Evolutionary conservation across 64 coral and sea anemone species (phyloP).

Genomic region (Stichodactyla mertensii): DNA sequence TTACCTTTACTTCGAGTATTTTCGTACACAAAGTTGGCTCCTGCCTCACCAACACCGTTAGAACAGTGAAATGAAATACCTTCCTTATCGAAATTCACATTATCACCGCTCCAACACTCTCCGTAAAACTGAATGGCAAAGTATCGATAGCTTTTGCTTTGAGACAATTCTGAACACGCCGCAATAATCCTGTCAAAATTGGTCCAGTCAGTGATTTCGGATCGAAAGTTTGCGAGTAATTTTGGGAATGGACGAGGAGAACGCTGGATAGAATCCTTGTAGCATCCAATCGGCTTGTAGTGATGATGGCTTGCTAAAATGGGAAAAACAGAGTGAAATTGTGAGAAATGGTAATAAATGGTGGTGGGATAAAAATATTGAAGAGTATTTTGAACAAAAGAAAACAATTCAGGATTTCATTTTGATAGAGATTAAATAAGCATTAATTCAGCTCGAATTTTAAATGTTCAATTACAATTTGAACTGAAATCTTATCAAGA

Average conservation of each 20-base stretch:
- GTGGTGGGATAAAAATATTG: too few relatives aligned
- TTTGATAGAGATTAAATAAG: too few relatives aligned
- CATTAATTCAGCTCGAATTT: too few relatives aligned
- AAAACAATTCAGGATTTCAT: too few relatives aligned
- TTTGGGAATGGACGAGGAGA: neutral
- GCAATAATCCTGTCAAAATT: neutral
- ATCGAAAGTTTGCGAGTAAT: slow-evolving; percentile 14
- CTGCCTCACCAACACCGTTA: neutral
- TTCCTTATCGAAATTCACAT: neutral
- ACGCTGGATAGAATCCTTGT: neutral
- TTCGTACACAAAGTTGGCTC: slow-evolving; percentile 3
- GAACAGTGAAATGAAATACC: neutral
- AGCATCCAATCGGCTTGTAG: slow-evolving; percentile 11
- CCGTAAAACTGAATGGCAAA: slow-evolving; percentile 21
- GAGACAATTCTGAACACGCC: neutral
- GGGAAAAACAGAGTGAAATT: neutral
- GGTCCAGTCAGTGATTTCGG: slow-evolving; percentile 7
- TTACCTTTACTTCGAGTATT: neutral
- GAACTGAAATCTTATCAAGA: neutral
- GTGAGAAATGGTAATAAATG: neutral
- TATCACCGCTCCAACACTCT: slow-evolving; percentile 1
- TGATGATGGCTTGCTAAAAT: neutral
- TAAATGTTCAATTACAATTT: neutral
- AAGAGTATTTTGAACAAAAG: too few relatives aligned
- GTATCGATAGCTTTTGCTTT: neutral